Base-by-base conservation (phyloP, 1,140 invertebrate species). In the Brachionus angularis region DNA sequence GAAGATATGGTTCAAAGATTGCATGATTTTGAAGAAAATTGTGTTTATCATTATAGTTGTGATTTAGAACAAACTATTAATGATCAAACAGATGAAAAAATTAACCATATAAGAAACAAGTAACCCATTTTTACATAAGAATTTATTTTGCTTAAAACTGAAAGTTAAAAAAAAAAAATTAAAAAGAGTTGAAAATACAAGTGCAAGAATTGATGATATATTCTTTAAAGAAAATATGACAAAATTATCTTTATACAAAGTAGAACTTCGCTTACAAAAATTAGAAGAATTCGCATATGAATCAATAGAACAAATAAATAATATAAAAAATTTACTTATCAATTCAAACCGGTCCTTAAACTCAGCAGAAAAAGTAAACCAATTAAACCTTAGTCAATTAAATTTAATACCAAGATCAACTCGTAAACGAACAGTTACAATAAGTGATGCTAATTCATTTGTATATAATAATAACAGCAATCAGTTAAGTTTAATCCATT, bases 1-100 rank as follows among this genome's bases (percentile, higher is more conserved):
- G 67, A 70, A 14, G 50, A 71, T 25, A 42, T 50, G 50, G 42
- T 71, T 3, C 21, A 44, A 10, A 33, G 46, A 31, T 21, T 71
- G 5, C 53, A 71, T 36, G 70, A 71, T 58, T 71, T 71, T 31
- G 70, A 71, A 71, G 70, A 71, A 61, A 47, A 71, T 27, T 42
- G 46, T 29, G 33, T 71, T 8, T 50, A 53, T 16, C 14, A 42
- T 16, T 71, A 53, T 21, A 52, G n/a, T 27, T 52, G 46, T 42
- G 49, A 71, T 71, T 42, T 36, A 5, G 47, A 71, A 53, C 18
- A 53, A 44, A 39, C 34, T 5, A 49, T 52, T 12, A 52, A 52
- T 16, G 34, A 52, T n/a, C 46, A 53, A 39, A 52, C 36, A 29
- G 46, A 52, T n/a, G 67, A 71, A 29, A 50, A 71, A 71, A 33